Evolutionary conservation across 2,113 vertebrate species (phyloP).

Genomic region (Mandrillus leucophaeus): DNA sequence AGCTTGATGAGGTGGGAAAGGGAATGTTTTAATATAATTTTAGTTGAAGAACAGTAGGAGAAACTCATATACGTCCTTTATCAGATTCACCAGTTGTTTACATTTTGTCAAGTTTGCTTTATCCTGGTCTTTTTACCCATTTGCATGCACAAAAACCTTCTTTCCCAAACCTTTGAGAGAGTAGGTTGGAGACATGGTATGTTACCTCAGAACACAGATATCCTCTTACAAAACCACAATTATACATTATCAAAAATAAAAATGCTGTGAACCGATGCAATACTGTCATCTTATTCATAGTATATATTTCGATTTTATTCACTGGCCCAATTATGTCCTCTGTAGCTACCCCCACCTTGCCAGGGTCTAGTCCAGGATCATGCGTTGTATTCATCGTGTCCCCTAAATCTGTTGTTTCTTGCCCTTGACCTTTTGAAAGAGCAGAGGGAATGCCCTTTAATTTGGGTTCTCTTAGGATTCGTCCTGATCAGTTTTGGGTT

Average conservation of each 20-base stretch:
- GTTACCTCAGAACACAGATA: neutral
- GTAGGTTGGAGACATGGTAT: neutral
- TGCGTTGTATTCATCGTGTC: too few relatives aligned
- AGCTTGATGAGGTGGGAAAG: neutral
- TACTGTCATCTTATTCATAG: neutral
- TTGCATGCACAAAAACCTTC: neutral
- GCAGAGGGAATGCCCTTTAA: neutral
- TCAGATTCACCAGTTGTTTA: neutral
- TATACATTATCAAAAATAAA: neutral
- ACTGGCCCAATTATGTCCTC: too few relatives aligned
- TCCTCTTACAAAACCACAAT: neutral
- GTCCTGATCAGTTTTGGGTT: too few relatives aligned
- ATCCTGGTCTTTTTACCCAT: neutral
- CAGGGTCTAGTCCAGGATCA: too few relatives aligned
- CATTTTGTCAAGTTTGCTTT: neutral
- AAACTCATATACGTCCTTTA: rapidly evolving
- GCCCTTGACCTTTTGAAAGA: neutral
- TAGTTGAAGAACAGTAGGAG: rapidly evolving
- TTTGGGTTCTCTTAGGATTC: neutral
- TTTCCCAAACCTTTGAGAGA: neutral
- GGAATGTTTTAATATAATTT: neutral
- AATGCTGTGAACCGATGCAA: neutral
- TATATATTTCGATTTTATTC: neutral
- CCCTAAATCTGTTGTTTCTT: neutral
- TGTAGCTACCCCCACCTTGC: neutral